These are phyloP conservation scores for Cheilosia impressa DNA, from an alignment of 2,888 invertebrate species.

Conservation along the genomic window DNA sequence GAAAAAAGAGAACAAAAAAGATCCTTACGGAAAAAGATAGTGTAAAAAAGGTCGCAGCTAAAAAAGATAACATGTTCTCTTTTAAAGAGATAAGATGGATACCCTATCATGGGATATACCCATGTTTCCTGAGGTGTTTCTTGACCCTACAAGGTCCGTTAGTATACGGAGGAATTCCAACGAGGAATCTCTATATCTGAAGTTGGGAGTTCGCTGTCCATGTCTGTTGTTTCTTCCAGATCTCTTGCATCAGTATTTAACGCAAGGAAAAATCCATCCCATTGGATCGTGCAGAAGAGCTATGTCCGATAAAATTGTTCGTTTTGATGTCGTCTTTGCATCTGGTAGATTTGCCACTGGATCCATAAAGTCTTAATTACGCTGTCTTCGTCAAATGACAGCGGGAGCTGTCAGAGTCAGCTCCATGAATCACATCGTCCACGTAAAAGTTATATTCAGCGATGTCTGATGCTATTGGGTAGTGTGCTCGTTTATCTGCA, in stretches of 20 bases:
- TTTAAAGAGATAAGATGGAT: conserved; percentile 7
- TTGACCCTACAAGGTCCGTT: too few relatives aligned
- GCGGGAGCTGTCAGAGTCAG: conserved; percentile 19
- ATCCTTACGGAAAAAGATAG: background rate
- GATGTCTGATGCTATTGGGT: conserved; percentile 19
- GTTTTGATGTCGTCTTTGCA: conserved; percentile 9
- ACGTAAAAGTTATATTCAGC: conserved; percentile 7
- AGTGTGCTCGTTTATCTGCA: conserved; percentile 21
- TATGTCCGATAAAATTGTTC: conserved; percentile 1
- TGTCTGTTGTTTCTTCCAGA: conserved; percentile 54
- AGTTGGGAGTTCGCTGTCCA: conserved; percentile 44
- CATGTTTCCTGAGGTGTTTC: too few relatives aligned
- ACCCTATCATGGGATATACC: too few relatives aligned
- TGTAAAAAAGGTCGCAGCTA: background rate
- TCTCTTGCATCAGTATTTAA: conserved; percentile 63
- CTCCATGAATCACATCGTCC: conserved; percentile 26
- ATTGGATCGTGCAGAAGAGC: conserved; percentile 50
- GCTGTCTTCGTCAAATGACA: conserved; percentile 9
- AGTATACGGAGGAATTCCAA: too few relatives aligned
- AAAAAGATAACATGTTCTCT: background rate
- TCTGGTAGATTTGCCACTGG: background rate
- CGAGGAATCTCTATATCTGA: too few relatives aligned
- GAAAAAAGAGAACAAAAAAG: too few relatives aligned
- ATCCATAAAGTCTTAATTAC: conserved; percentile 4
- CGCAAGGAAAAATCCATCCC: conserved; percentile 53